phyloP scores from a whole-genome alignment of 2,113 vertebrate genomes.

The Callithrix jacchus region DNA sequence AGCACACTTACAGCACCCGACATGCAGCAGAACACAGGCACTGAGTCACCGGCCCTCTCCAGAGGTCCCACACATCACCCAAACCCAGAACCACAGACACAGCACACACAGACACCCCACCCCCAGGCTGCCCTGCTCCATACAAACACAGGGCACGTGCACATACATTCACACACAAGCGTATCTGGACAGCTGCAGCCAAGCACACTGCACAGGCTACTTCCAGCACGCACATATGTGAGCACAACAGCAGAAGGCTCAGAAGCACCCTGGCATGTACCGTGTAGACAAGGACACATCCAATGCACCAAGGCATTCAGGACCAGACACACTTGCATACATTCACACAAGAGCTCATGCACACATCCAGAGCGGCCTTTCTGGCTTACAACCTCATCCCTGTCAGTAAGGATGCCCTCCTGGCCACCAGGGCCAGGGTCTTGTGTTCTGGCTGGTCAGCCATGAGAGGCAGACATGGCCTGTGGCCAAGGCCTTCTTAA shows the following conservation, averaged over 20 bases:
- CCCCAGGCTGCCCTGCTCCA: neutral
- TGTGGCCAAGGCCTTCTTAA: neutral
- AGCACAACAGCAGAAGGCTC: neutral
- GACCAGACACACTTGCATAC: neutral
- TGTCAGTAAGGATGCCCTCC: neutral
- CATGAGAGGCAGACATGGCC: neutral
- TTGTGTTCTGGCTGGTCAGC: neutral
- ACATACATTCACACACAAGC: neutral
- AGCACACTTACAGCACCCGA: neutral
- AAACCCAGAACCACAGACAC: neutral
- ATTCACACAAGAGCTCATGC: neutral
- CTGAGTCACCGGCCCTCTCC: neutral
- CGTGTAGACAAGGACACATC: neutral
- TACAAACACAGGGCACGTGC: neutral
- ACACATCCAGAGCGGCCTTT: neutral
- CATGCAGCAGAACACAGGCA: too few relatives aligned
- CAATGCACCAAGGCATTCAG: neutral
- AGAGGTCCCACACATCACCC: neutral
- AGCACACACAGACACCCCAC: neutral
- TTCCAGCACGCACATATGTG: rapidly evolving
- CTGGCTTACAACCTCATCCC: neutral
- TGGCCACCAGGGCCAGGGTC: neutral
- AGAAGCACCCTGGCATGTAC: neutral
- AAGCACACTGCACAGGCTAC: neutral
- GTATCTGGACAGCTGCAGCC: neutral